Evolutionary conservation across 2,888 invertebrate species (phyloP), one percentile per base, ranked within the genome.

Genomic region (Chymomyza fuscimana): DNA sequence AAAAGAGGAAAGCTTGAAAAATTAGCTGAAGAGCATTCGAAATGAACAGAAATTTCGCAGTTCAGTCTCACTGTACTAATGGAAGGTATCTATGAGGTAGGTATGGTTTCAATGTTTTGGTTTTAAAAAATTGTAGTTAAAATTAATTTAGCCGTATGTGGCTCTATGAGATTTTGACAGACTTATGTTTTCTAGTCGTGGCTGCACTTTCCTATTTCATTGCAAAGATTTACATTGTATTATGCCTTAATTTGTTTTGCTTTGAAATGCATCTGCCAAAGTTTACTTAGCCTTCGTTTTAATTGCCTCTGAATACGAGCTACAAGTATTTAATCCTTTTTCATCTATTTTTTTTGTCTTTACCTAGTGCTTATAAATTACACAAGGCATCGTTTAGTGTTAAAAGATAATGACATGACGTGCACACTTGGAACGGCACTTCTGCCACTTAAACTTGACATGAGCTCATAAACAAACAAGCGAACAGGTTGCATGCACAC

Each of bases 391-490:
- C 25, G 58, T 58, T 58, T 58, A 58, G 58, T 58, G 58, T 58
- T 58, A 78, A 70, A 74, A 70, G 70, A 78, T 75, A 78, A 72
- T 79, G 78, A 75, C 77, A 66, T 79, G 78, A 72, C 78, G 78
- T 68, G 68, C 61, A 67, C 59, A 72, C 68, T 63, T 56, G 69
- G 80, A 72, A 73, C 76, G 75, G 72, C 79, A 86, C 77, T 88
- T 81, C 52, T 63, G 36, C 52, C 29, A 52, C 32, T 54, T 54
- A 68, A 73, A 67, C 73, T 67, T 77, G 73, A 73, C 76, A 76
- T 69, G 65, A 70, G 80, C 84, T 79, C 80, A 72, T 79, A 80
- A 80, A 74, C 82, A 82, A 79, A 77, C 81, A 68, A 54, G 46
- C 60, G 65, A 54, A 50, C 79, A 86, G 69, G 67, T 80, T 70